These are phyloP conservation scores for Lontra canadensis DNA, from an alignment of 2,113 vertebrate species.

Conservation along the genomic window DNA sequence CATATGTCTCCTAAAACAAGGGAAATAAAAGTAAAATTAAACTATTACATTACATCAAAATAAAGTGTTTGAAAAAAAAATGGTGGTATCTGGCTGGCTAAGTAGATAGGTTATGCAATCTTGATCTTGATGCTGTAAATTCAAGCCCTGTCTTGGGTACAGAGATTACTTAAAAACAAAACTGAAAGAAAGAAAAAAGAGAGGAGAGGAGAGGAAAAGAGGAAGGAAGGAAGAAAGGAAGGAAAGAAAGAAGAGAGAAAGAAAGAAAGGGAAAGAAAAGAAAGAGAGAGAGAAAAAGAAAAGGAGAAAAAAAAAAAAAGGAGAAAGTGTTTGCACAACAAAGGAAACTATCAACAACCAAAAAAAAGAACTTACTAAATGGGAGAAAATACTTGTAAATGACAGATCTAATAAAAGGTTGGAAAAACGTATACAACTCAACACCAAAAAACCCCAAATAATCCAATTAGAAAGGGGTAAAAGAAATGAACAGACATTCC, in stretches of 20 bases:
- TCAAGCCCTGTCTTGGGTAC: background rate
- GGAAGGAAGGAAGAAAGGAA: too few relatives aligned
- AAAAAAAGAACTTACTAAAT: background rate
- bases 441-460: background rate
- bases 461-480: background rate
- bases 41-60: background rate
- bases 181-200: background rate
- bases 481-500: background rate
- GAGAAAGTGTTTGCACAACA: background rate
- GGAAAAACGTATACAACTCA: background rate
- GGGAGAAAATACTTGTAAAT: background rate
- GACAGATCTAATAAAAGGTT: background rate
- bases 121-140: background rate
- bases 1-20: background rate
- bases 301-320: too few relatives aligned
- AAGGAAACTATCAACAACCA: background rate
- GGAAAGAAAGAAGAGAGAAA: too few relatives aligned
- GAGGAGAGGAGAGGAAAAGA: too few relatives aligned
- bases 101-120: background rate
- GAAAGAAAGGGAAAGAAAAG: too few relatives aligned
- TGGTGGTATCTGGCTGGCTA: too few relatives aligned
- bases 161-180: background rate
- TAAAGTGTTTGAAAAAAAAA: background rate
- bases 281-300: too few relatives aligned
- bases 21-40: background rate